A percentile compares a stretch with the other conserved stretches of the same genome.
Conservation (phyloP, 30 jellyfish, hydroid and myxozoan genomes). For the Pelagia noctiluca region DNA sequence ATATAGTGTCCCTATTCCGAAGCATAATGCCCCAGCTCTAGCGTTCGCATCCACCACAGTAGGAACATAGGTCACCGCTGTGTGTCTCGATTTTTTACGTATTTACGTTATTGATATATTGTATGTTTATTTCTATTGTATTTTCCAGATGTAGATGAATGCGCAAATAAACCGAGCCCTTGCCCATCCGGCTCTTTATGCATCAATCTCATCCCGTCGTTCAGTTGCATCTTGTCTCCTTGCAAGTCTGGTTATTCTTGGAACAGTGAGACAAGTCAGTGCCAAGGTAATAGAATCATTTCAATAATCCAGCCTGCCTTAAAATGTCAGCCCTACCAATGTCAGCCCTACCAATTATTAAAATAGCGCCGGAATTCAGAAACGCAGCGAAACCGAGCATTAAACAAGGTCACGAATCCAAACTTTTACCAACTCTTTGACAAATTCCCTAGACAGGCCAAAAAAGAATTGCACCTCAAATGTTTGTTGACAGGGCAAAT, state of each 20-base stretch:
- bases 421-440: no score
- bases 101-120: background rate
- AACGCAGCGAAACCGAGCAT: no score
- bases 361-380: no score
- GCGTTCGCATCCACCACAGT: no score
- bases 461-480: no score
- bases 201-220: conserved; percentile 48
- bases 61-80: no score
- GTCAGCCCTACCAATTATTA: no score
- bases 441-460: no score
- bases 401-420: no score
- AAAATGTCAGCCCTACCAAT: conserved; percentile 22
- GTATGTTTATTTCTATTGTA: background rate
- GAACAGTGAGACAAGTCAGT: conserved; percentile 25
- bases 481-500: no score
- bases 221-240: conserved; percentile 40
- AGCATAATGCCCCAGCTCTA: no score
- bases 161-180: conserved; percentile 64
- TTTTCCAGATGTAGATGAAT: conserved; percentile 66
- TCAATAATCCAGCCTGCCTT: conserved; percentile 11
- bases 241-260: conserved; percentile 52
- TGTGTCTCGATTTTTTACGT: background rate
- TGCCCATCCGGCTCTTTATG: conserved; percentile 77
- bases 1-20: no score
- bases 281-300: conserved; percentile 33